Base-by-base conservation (phyloP, 2,797 vertebrate genomes). In the Pyrocephalus nanus region DNA sequence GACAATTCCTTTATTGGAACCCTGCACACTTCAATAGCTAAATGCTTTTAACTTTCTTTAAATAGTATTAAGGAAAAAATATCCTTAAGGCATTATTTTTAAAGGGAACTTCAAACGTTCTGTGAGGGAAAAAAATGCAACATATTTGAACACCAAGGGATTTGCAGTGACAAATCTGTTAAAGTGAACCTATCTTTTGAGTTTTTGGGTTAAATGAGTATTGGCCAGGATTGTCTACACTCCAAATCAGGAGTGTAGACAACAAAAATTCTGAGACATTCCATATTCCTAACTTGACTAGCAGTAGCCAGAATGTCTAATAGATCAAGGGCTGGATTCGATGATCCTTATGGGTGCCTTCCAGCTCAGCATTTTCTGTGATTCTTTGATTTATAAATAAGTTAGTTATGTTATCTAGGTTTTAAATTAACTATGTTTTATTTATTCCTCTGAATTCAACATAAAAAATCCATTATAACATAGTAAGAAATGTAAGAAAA, bases 31-130 rank as follows among this genome's bases (percentile, higher is more conserved):
- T 97, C 94, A 92, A 90, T 95, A 96, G 95, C 95, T 97, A 97
- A 97, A 96, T 94, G 94, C 97, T 98, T 98, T 98, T 97, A 98
- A 96, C 96, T 97, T 98, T 95, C 97, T 97, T 97, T 96, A 97
- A 97, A 96, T 94, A 93, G 92, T 95, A 95, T 97, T 97, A 97
- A 93, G 97, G 88, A 86, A 93, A 97, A 98, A 98, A 98, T 97
- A 98, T 97, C 97, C 97, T 97, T 85, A 74, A 98, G 97, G 97
- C 97, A 96, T 97, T 98, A 97, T 98, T 97, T 97, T 97, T 98
- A 97, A 97, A 97, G 93, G 88, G 90, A 94, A 97, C 97, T 98
- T 98, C 98, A 98, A 97, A 98, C 86, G 78, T 96, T 96, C 92
- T 34, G 19, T 83, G 75, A 95, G 78, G 70, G 53, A 38, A 54